Conservation (phyloP, 2,113 vertebrate species). For the Hippocampus abdominalis region DNA sequence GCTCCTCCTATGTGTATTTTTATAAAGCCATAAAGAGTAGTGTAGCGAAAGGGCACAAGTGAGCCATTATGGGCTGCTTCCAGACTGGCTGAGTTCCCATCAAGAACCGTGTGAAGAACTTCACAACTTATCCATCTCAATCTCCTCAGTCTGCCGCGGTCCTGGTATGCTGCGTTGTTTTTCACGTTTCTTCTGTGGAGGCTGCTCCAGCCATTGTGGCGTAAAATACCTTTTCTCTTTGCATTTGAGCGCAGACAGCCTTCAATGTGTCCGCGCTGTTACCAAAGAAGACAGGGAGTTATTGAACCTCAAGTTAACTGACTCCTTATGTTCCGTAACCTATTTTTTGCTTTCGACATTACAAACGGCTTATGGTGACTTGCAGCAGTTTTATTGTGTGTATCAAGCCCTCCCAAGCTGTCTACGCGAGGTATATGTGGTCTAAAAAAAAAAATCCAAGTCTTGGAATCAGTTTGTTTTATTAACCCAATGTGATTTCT, state of each 20-base stretch:
- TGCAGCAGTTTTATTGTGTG: background rate
- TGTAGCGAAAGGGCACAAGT: constrained; percentile 52
- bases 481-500: background rate
- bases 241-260: constrained; percentile 5
- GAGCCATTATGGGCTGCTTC: constrained; percentile 48
- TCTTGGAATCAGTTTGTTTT: too few species aligned
- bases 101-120: constrained; percentile 42
- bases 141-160: constrained; percentile 40
- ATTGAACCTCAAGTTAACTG: constrained; percentile 3
- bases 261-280: constrained; percentile 12
- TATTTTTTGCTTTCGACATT: constrained; percentile 8
- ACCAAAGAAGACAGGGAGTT: constrained; percentile 11
- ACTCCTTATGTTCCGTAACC: background rate
- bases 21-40: constrained; percentile 58
- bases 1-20: constrained; percentile 61
- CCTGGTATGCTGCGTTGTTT: constrained; percentile 49
- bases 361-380: background rate
- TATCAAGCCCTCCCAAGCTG: background rate
- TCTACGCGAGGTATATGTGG: background rate
- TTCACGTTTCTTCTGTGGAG: constrained; percentile 39
- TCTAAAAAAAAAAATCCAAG: background rate
- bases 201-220: constrained; percentile 19
- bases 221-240: constrained; percentile 12
- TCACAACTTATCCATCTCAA: constrained; percentile 35
- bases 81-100: constrained; percentile 33